A percentile compares a stretch with the other conserved stretches of the same genome.
phyloP scores from a whole-genome alignment of 2,888 invertebrate genomes.

The Caenorhabditis japonica region DNA sequence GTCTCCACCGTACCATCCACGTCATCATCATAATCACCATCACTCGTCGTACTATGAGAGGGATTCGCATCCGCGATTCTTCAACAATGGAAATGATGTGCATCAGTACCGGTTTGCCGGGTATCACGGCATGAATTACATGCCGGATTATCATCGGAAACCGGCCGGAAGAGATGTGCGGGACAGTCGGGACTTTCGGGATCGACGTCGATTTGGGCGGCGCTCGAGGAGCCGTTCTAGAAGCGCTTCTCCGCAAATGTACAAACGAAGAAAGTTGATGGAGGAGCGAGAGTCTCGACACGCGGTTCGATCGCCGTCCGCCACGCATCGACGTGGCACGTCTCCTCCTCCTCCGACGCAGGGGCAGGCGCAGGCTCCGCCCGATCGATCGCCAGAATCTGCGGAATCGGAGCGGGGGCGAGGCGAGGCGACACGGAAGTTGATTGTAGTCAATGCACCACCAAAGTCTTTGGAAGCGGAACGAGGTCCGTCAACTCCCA shows the following conservation, averaged over 20 bases:
- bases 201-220: constrained; percentile 21
- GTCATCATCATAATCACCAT: too few species aligned
- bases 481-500: too few species aligned
- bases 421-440: too few species aligned
- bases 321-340: constrained; percentile 6
- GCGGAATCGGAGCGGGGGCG: neutral
- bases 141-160: constrained; percentile 10
- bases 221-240: constrained; percentile 38
- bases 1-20: constrained; percentile 4
- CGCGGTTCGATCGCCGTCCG: constrained; percentile 4
- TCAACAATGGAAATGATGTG: constrained; percentile 41
- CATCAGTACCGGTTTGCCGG: constrained; percentile 39
- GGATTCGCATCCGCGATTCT: constrained; percentile 35
- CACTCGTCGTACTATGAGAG: constrained; percentile 21
- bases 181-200: too few species aligned
- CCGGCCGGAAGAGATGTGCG: constrained; percentile 14
- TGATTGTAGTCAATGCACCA: too few species aligned
- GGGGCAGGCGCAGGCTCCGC: too few species aligned
- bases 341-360: too few species aligned
- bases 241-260: constrained; percentile 16
- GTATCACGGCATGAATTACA: constrained; percentile 40
- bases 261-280: constrained; percentile 19
- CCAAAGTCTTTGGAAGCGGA: too few species aligned
- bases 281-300: constrained; percentile 24
- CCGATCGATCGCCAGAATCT: too few species aligned